Percentiles rank a stretch among this genome's conserved stretches.
These are phyloP conservation scores for Danio kyathit DNA, from an alignment of 2,797 vertebrate species.

Conservation along the genomic window DNA sequence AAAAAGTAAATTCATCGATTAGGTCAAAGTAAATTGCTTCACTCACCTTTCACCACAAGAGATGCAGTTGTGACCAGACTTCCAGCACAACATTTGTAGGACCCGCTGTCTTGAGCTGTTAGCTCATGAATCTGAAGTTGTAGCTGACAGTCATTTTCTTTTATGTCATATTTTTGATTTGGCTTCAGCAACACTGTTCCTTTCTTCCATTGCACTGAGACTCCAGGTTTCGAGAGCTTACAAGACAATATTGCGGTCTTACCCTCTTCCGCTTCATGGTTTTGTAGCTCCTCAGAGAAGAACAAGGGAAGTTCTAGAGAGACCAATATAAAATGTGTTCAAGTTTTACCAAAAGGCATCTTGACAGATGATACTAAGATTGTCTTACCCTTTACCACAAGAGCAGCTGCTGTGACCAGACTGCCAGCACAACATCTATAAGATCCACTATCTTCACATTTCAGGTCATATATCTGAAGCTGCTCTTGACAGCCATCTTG, in stretches of 20 bases:
- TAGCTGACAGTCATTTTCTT: constrained; percentile 63
- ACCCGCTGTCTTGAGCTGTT: constrained; percentile 68
- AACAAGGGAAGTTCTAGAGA: constrained; percentile 23
- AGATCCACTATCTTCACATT: constrained; percentile 71
- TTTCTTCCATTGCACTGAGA: constrained; percentile 45
- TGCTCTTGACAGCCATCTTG: constrained; percentile 69
- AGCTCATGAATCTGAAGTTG: constrained; percentile 81
- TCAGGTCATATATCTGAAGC: constrained; percentile 72
- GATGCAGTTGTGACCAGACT: neutral
- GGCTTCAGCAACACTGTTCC: constrained; percentile 49
- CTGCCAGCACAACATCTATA: constrained; percentile 78
- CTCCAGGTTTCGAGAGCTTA: constrained; percentile 31
- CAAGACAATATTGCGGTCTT: neutral
- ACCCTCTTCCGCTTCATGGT: neutral
- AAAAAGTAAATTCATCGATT: neutral
- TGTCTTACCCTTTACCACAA: constrained; percentile 46
- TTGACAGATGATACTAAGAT: neutral
- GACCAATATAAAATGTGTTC: neutral
- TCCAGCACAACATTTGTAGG: constrained; percentile 74
- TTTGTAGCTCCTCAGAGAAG: constrained; percentile 30
- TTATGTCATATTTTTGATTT: constrained; percentile 65
- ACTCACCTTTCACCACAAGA: constrained; percentile 1
- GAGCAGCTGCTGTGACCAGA: constrained; percentile 69
- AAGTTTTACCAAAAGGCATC: neutral
- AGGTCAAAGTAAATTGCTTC: neutral